Evolutionary conservation across 2,888 invertebrate genomes (phyloP).

Genomic region (Achlya flavicornis): DNA sequence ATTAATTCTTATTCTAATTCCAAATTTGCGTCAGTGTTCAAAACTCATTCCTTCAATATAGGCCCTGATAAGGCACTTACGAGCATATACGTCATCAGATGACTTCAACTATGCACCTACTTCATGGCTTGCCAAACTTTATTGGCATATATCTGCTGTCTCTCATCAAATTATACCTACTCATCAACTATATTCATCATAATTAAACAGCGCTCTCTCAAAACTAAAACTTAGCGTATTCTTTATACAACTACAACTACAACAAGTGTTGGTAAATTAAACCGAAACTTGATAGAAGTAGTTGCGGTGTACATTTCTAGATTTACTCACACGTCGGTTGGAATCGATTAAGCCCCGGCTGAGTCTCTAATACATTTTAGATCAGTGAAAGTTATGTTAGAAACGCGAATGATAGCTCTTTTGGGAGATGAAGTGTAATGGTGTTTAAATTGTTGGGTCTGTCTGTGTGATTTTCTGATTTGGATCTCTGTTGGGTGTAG

Average conservation of each 20-base stretch:
- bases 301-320: conserved; percentile 22
- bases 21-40: too few relatives aligned
- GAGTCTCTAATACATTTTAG: conserved; percentile 24
- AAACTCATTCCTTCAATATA: too few relatives aligned
- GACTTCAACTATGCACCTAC: too few relatives aligned
- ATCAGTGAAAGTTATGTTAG: conserved; percentile 36
- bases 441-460: conserved; percentile 35
- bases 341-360: conserved; percentile 38
- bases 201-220: not conserved
- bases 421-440: conserved; percentile 34
- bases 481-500: not conserved
- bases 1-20: too few relatives aligned
- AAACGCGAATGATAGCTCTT: conserved; percentile 38
- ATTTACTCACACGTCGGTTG: conserved; percentile 32
- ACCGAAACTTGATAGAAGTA: conserved; percentile 19
- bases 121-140: too few relatives aligned
- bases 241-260: not conserved
- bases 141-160: too few relatives aligned
- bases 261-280: conserved; percentile 1
- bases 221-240: not conserved
- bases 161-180: too few relatives aligned
- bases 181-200: too few relatives aligned
- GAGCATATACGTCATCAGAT: too few relatives aligned
- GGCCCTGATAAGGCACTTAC: too few relatives aligned
- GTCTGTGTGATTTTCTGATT: conserved; percentile 13